Percentiles rank a stretch among this genome's conserved stretches.
Evolutionary conservation across 2,797 vertebrate genomes (phyloP).

Genomic region (Mus caroli): DNA sequence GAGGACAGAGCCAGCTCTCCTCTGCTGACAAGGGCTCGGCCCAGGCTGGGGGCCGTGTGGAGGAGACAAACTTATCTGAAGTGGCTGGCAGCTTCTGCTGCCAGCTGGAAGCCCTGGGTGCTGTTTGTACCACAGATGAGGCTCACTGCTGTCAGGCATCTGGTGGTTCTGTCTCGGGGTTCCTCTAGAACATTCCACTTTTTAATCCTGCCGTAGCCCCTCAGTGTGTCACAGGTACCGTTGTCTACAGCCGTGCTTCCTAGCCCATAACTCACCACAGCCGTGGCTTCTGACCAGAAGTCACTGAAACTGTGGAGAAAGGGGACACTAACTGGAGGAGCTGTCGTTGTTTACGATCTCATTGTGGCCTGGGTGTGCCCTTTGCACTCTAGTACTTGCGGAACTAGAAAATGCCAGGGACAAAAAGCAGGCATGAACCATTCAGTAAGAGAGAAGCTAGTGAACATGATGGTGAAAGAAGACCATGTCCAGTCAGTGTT

Average conservation of each 20-base stretch:
- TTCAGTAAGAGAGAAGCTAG: neutral
- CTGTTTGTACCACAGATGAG: accelerated
- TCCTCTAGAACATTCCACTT: neutral
- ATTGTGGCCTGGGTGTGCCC: too few relatives aligned
- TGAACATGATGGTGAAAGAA: neutral
- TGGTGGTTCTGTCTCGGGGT: neutral
- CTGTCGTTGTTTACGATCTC: neutral
- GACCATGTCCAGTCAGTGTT: neutral
- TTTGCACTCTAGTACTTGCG: neutral
- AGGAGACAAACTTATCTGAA: neutral
- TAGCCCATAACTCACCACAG: neutral
- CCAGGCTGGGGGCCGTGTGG: neutral
- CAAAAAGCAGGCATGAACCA: too few relatives aligned
- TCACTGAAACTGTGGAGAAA: neutral
- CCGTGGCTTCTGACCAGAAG: neutral
- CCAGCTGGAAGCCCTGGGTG: accelerated
- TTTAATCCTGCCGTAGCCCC: neutral
- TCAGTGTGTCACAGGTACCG: neutral
- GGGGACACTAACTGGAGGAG: neutral
- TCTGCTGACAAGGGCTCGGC: neutral
- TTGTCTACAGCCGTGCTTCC: neutral
- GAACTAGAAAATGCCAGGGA: neutral
- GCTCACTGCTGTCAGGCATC: accelerated
- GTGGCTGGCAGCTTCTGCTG: accelerated
- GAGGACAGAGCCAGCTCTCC: neutral